Conservation (phyloP, 1,140 invertebrate genomes). For the Plutomurus gul region DNA sequence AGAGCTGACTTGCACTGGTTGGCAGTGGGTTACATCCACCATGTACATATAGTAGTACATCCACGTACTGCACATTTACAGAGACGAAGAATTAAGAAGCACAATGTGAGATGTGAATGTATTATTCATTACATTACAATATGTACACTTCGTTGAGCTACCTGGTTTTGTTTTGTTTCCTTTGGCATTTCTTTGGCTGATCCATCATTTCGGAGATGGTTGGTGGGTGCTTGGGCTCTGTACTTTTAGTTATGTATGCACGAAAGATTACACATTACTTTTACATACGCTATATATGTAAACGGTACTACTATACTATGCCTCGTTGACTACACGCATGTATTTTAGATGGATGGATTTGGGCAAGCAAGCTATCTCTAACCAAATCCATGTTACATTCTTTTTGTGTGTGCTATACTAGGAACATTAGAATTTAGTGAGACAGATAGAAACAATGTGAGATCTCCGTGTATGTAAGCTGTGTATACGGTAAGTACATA, state of each 20-base stretch:
- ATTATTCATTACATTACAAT: conserved; percentile 11
- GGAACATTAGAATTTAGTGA: background rate
- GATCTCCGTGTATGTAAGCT: too few species aligned
- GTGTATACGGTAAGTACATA: background rate
- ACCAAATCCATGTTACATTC: too few species aligned
- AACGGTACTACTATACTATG: too few species aligned
- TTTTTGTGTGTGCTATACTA: background rate
- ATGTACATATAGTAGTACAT: too few species aligned
- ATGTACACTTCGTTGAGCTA: too few species aligned
- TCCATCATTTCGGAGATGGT: background rate
- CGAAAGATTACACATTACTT: conserved; percentile 1
- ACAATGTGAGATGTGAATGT: background rate
- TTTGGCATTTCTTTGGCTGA: conserved; percentile 6
- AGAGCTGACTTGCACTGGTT: background rate
- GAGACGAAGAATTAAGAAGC: background rate
- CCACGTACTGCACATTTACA: too few species aligned
- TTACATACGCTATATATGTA: background rate
- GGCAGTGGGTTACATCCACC: too few species aligned
- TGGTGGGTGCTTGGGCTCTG: background rate
- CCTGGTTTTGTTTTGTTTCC: conserved; percentile 19
- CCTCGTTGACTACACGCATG: background rate
- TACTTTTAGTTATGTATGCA: conserved; percentile 18
- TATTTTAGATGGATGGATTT: too few species aligned
- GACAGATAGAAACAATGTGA: too few species aligned
- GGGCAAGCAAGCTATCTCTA: too few species aligned